A percentile compares a stretch with the other conserved stretches of the same genome.
These are phyloP conservation scores for Deroplatys truncata DNA, from an alignment of 2,888 invertebrate species.

Conservation along the genomic window DNA sequence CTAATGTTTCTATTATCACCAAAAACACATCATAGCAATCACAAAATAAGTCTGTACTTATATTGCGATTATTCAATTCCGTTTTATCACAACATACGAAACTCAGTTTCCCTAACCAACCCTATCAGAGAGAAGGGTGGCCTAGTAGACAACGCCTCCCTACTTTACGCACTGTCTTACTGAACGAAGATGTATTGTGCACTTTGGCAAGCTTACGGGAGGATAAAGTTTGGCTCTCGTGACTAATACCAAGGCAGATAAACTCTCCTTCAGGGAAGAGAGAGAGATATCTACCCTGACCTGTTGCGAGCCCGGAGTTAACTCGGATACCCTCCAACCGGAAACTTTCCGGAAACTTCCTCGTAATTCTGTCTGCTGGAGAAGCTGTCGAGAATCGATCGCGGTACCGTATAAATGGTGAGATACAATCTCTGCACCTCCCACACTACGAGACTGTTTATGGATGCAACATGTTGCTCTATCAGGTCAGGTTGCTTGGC, in stretches of 20 bases:
- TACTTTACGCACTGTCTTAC: too few species aligned
- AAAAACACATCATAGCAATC: too few species aligned
- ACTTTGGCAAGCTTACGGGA: not conserved
- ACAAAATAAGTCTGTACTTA: too few species aligned
- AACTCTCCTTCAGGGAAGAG: not conserved
- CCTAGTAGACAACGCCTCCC: too few species aligned
- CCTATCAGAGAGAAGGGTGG: too few species aligned
- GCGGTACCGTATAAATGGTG: not conserved
- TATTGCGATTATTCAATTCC: too few species aligned
- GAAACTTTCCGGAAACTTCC: not conserved
- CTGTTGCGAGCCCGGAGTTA: not conserved
- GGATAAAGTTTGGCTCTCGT: not conserved
- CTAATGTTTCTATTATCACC: too few species aligned
- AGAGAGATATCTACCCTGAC: not conserved
- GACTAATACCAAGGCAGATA: not conserved
- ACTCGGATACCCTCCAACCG: not conserved
- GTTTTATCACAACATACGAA: too few species aligned
- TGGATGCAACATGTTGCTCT: too few species aligned
- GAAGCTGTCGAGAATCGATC: not conserved
- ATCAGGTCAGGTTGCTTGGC: too few species aligned
- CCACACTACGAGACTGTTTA: too few species aligned
- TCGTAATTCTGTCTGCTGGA: not conserved
- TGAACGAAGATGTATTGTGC: not conserved
- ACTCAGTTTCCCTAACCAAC: too few species aligned
- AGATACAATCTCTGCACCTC: not conserved